phyloP scores from a whole-genome alignment of 2,888 invertebrate species.

The Aleiodes testaceus region DNA sequence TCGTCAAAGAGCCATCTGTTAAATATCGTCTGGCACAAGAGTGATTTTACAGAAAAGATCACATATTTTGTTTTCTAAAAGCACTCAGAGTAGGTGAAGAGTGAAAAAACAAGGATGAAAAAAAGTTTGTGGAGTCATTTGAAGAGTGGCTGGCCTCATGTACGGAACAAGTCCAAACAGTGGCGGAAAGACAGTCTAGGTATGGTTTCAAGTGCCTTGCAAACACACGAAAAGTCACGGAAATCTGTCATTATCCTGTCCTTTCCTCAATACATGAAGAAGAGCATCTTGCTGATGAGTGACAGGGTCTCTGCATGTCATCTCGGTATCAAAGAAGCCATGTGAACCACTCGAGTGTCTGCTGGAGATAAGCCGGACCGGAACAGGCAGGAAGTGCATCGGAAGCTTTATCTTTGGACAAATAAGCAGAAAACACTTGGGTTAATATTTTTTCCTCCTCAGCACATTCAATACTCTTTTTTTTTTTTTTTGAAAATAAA shows the following conservation, averaged over 20 bases:
- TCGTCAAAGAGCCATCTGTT: not conserved
- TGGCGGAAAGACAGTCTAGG: constrained; percentile 48
- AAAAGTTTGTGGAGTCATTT: constrained; percentile 5
- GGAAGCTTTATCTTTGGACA: constrained; percentile 38
- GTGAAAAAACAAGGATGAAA: constrained; percentile 10
- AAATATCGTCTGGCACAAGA: constrained; percentile 8
- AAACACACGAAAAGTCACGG: constrained; percentile 53
- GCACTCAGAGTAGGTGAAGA: not conserved
- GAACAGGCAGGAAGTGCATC: constrained; percentile 47
- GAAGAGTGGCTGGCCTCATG: constrained; percentile 45
- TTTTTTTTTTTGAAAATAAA: too few relatives aligned
- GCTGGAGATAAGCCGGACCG: constrained; percentile 46
- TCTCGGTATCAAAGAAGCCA: constrained; percentile 17
- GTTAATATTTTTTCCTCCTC: not conserved
- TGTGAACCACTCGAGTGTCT: constrained; percentile 15
- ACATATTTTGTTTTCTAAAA: constrained; percentile 19
- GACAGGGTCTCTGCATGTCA: constrained; percentile 22
- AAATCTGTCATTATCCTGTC: constrained; percentile 16
- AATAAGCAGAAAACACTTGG: constrained; percentile 13
- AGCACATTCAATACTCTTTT: too few relatives aligned
- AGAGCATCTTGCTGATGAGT: constrained; percentile 42
- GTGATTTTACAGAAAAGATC: not conserved
- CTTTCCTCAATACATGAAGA: constrained; percentile 49
- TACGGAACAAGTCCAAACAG: constrained; percentile 42
- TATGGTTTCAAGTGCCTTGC: constrained; percentile 57